phyloP scores from a whole-genome alignment of 2,797 vertebrate species.

The Cynodonichthys magdalenae region DNA sequence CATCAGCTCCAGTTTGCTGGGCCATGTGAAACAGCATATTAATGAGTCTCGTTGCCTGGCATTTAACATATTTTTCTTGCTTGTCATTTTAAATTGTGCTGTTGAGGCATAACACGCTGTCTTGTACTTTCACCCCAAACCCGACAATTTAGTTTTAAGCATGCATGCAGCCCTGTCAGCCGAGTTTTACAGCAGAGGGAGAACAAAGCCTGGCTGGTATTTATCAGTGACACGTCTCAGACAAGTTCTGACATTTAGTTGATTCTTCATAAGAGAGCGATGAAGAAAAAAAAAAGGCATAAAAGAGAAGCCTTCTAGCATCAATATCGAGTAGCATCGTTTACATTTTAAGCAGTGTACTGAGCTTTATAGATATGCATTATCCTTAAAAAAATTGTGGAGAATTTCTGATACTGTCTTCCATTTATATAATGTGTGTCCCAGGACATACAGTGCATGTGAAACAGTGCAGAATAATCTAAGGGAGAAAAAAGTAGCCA shows the following conservation, averaged over 20 bases:
- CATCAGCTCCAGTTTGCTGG: neutral
- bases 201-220: constrained; percentile 6
- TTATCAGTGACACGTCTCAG: constrained; percentile 3
- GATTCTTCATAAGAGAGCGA: neutral
- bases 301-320: neutral
- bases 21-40: neutral
- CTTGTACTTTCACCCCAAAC: neutral
- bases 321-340: no score
- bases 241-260: constrained; percentile 12
- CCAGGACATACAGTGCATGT: constrained; percentile 54
- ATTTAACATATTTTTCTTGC: neutral
- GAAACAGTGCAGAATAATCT: constrained; percentile 57
- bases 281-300: neutral
- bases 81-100: neutral
- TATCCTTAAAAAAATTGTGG: neutral
- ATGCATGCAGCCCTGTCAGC: neutral
- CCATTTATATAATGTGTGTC: constrained; percentile 62
- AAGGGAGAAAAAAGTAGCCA: constrained; percentile 51
- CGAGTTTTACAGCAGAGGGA: neutral
- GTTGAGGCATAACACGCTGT: neutral
- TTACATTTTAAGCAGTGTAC: no score
- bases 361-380: neutral
- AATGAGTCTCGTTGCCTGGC: neutral
- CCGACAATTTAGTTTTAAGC: neutral
- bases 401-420: constrained; percentile 9